Evolutionary conservation across 2,113 vertebrate genomes (phyloP), one percentile per base, ranked within the genome.

Genomic region (Perognathus longimembris): DNA sequence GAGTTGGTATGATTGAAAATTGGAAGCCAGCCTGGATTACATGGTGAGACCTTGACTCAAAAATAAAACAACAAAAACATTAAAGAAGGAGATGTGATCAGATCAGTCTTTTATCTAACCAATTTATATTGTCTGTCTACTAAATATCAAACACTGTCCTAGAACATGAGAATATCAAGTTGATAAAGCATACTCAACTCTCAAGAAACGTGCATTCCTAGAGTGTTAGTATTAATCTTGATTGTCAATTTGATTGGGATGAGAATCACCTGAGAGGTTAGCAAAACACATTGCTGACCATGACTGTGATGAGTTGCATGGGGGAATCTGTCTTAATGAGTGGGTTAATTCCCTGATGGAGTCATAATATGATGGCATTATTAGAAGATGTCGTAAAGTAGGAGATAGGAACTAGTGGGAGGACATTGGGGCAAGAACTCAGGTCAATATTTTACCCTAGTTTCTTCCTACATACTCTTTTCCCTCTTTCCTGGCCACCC

Each of bases 141-240:
- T 92, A 85, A 85, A 79, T 91, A 38, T 50, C 67, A 91, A 81
- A 38, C 30, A 63, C 26, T 73, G 14, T 85, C 86, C 79, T 50
- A 75, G 42, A 7, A 57, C 38, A 78, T 57, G 6, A 87, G 30
- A 12, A 75, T 30, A 32, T 75, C 30, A 18, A 67, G 63, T 73
- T 87, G 70, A 42, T 66, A 82, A 91, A 66, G 61, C 2, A 66
- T 30, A 83, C 36, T 38, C 14, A 36, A 26, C 15, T 77, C 24
- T 78, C 30, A 67, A 34, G 73, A 83, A 45, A 79, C 61, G 24
- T 71, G 10, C 5, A 32, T 64, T 78, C 83, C 88, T 54, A 83
- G 18, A 59, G 22, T 85, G 59, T 24, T 40, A 61, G 73, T 50
- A n/a, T 74, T 34, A 32, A 40, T 73, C 50, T 57, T 59, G 12